Percentiles rank a stretch among this genome's conserved stretches.
These are phyloP conservation scores for Drosophila lutescens DNA, from an alignment of 2,888 invertebrate genomes.

Conservation along the genomic window DNA sequence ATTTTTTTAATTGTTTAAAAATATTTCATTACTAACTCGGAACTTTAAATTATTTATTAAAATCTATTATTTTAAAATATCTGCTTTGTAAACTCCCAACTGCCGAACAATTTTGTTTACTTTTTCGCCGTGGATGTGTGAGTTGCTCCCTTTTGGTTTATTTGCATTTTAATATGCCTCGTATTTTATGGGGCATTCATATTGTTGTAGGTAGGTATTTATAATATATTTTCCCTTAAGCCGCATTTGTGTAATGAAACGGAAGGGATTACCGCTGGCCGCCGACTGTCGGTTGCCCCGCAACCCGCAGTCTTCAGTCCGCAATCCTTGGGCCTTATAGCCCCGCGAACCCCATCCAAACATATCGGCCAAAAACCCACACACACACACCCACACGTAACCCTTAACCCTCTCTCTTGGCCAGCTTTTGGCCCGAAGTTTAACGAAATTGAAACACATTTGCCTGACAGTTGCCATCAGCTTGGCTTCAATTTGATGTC, in stretches of 20 bases:
- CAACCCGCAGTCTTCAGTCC: constrained; percentile 1
- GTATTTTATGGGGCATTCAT: constrained; percentile 43
- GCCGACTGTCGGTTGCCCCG: constrained; percentile 16
- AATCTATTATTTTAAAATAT: neutral
- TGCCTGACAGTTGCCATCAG: constrained; percentile 67
- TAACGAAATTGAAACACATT: constrained; percentile 66
- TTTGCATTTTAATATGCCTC: constrained; percentile 49
- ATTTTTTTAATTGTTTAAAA: too few relatives aligned
- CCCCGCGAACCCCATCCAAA: constrained; percentile 40
- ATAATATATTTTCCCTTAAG: constrained; percentile 55
- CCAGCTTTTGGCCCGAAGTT: constrained; percentile 37
- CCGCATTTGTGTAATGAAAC: constrained; percentile 75
- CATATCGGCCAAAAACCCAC: neutral
- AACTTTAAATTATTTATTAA: too few relatives aligned
- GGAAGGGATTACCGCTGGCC: constrained; percentile 66
- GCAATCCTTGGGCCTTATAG: constrained; percentile 1
- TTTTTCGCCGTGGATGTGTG: constrained; percentile 23
- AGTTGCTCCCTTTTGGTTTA: constrained; percentile 21
- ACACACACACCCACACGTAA: constrained; percentile 14
- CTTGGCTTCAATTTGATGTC: constrained; percentile 71
- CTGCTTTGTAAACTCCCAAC: neutral
- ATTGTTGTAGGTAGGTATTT: constrained; percentile 44
- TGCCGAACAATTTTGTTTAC: constrained; percentile 1
- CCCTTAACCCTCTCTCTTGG: constrained; percentile 28
- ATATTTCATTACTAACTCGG: too few relatives aligned